These are phyloP conservation scores for Corvus hawaiiensis DNA, from an alignment of 2,113 vertebrate genomes.

Conservation along the genomic window DNA sequence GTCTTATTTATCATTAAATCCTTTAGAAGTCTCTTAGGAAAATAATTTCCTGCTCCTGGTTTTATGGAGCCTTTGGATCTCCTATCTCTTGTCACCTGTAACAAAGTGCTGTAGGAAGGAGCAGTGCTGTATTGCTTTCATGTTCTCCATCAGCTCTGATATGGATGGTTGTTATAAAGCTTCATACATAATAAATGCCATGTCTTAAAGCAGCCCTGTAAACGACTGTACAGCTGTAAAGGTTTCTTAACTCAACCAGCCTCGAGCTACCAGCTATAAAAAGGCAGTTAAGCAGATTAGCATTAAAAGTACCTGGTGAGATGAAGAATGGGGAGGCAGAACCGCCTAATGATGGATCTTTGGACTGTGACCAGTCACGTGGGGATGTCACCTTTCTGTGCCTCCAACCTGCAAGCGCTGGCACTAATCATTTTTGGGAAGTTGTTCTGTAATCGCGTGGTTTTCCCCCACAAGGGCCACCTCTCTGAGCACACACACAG, in stretches of 20 bases:
- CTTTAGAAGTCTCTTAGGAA: background rate
- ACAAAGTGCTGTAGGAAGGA: slow-evolving; percentile 15
- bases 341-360: background rate
- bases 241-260: slow-evolving; percentile 10
- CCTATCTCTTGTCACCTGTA: slow-evolving; percentile 11
- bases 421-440: background rate
- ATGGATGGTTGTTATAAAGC: background rate
- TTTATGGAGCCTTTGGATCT: background rate
- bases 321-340: slow-evolving; percentile 17
- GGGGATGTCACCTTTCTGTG: background rate
- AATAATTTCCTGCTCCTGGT: background rate
- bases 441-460: background rate
- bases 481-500: background rate
- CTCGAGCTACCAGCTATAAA: background rate
- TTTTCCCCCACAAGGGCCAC: background rate
- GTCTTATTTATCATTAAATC: background rate
- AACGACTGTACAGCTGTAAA: background rate
- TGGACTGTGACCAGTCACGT: background rate
- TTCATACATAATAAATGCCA: slow-evolving; percentile 18
- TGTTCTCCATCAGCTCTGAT: slow-evolving; percentile 31
- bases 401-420: background rate
- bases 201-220: slow-evolving; percentile 10
- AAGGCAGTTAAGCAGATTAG: slow-evolving; percentile 37
- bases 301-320: slow-evolving; percentile 6
- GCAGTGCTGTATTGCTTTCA: background rate